phyloP scores from a whole-genome alignment of 2,888 invertebrate species.

The Andrena minutula region DNA sequence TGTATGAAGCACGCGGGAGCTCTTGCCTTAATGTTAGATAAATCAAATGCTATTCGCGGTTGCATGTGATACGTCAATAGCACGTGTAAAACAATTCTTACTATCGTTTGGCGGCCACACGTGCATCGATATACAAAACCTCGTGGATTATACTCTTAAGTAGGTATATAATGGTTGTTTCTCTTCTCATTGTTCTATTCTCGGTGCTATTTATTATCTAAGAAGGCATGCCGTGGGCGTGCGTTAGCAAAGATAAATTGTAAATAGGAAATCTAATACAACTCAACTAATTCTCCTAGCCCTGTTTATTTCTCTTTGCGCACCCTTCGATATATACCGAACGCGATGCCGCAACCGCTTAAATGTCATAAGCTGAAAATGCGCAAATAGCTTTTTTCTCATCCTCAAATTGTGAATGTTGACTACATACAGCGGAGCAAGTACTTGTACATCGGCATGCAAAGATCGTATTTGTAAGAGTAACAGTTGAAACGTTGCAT shows the following conservation, averaged over 20 bases:
- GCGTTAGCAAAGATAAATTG: constrained; percentile 51
- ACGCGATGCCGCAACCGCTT: neutral
- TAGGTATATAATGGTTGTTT: constrained; percentile 37
- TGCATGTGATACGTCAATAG: constrained; percentile 20
- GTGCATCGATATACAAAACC: constrained; percentile 3
- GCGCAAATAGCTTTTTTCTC: neutral
- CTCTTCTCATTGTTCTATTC: constrained; percentile 43
- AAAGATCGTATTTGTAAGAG: constrained; percentile 2
- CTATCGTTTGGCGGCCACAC: constrained; percentile 1
- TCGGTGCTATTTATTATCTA: constrained; percentile 55
- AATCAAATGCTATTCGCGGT: constrained; percentile 29
- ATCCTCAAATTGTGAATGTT: constrained; percentile 1
- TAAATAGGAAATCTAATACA: constrained; percentile 61
- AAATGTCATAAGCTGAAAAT: constrained; percentile 1
- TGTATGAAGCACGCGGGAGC: constrained; percentile 20
- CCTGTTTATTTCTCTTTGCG: constrained; percentile 29
- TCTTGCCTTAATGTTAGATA: constrained; percentile 49
- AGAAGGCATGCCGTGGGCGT: constrained; percentile 24
- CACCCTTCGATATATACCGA: neutral
- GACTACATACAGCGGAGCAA: neutral
- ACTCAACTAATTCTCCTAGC: constrained; percentile 37
- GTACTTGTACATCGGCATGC: neutral
- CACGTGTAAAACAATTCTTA: constrained; percentile 7
- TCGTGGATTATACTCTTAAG: constrained; percentile 24
- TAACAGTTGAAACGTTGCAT: neutral